phyloP scores from a whole-genome alignment of 2,797 vertebrate genomes.

The Lerista edwardsae region DNA sequence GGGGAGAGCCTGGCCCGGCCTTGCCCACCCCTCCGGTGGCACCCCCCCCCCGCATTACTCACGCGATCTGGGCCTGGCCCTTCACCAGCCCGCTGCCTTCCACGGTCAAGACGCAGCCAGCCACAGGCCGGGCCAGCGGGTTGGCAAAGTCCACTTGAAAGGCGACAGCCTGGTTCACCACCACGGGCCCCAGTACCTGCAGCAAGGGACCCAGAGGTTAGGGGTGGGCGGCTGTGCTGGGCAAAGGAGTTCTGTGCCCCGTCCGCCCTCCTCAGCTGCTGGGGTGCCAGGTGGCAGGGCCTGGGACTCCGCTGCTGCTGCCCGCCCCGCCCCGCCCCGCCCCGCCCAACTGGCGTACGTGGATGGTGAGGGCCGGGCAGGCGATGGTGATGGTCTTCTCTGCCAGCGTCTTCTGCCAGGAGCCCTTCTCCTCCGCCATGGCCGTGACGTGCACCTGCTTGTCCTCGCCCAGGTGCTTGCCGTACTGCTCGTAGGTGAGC shows the following conservation, averaged over 20 bases:
- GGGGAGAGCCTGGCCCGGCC: too few species aligned
- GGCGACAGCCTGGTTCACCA: constrained; percentile 52
- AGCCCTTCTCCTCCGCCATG: constrained; percentile 67
- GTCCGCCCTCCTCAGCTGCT: too few species aligned
- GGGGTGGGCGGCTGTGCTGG: neutral
- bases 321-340: neutral
- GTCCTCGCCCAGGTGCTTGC: constrained; percentile 72
- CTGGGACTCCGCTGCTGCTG: too few species aligned
- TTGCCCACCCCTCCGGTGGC: too few species aligned
- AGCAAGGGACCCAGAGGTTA: neutral
- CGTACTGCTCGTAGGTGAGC: constrained; percentile 76
- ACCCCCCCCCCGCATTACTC: constrained; percentile 19
- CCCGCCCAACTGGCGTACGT: constrained; percentile 60
- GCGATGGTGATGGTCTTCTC: constrained; percentile 77
- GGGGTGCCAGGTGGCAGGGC: too few species aligned
- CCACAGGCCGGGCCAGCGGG: constrained; percentile 64
- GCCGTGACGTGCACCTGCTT: constrained; percentile 77
- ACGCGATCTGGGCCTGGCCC: constrained; percentile 73
- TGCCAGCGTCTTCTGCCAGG: constrained; percentile 67
- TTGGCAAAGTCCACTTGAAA: constrained; percentile 75
- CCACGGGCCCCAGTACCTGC: constrained; percentile 67
- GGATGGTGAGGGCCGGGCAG: constrained; percentile 71
- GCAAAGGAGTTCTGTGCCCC: too few species aligned
- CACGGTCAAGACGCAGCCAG: constrained; percentile 69
- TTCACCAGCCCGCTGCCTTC: constrained; percentile 80